phyloP scores from a whole-genome alignment of 2,888 invertebrate species.

The Byasa hedistus region DNA sequence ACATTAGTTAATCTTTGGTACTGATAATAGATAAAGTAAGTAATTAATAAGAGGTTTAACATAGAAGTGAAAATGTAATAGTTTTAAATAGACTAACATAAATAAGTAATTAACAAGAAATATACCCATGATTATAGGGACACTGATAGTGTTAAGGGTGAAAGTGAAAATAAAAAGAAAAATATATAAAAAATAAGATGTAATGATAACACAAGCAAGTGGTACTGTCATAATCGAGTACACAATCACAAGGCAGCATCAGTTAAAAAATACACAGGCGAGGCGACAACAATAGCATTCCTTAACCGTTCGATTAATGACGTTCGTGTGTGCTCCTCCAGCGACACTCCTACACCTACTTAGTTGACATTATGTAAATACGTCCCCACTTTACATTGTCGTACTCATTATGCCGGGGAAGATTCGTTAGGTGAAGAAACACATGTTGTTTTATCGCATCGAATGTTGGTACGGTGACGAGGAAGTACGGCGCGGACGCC shows the following conservation, averaged over 20 bases:
- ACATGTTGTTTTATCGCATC: slow-evolving; percentile 76
- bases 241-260: slow-evolving; percentile 46
- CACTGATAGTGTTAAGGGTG: too few relatives aligned
- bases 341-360: slow-evolving; percentile 76
- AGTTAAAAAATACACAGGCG: slow-evolving; percentile 64
- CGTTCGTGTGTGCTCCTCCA: slow-evolving; percentile 54
- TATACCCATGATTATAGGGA: too few relatives aligned
- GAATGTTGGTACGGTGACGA: slow-evolving; percentile 40
- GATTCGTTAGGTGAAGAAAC: slow-evolving; percentile 81
- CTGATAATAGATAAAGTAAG: too few relatives aligned
- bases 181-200: slow-evolving; percentile 5
- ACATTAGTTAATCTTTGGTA: too few relatives aligned
- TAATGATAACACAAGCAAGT: slow-evolving; percentile 13
- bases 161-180: too few relatives aligned
- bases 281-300: slow-evolving; percentile 71
- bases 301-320: slow-evolving; percentile 73
- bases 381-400: slow-evolving; percentile 75
- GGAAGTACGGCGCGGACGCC: slow-evolving; percentile 44
- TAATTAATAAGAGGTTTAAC: too few relatives aligned
- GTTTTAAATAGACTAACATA: too few relatives aligned
- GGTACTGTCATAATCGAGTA: slow-evolving; percentile 52
- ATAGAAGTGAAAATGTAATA: too few relatives aligned
- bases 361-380: slow-evolving; percentile 80
- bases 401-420: slow-evolving; percentile 75
- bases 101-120: too few relatives aligned